Conservation (phyloP, 2,888 invertebrate species). For the Caenorhabditis macrosperma region DNA sequence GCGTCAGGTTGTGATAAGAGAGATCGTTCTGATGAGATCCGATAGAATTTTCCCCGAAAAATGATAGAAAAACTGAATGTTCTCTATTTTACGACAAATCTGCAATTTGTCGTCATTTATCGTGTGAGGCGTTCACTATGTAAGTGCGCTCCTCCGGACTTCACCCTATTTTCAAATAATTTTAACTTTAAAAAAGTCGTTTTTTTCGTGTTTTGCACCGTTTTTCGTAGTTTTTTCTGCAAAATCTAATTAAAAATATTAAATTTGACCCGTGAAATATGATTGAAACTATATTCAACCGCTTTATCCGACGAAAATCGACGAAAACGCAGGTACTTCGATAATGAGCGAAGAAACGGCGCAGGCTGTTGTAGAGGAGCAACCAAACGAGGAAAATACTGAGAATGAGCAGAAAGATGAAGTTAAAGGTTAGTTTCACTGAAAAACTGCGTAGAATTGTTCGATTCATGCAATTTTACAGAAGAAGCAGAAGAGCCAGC, state of each 20-base stretch:
- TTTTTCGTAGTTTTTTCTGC: not conserved
- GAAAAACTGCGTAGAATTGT: not conserved
- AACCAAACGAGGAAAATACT: not conserved
- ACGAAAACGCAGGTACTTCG: not conserved
- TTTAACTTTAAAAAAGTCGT: not conserved
- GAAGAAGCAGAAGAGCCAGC: not conserved
- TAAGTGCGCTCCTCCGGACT: conserved; percentile 25
- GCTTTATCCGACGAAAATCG: conserved; percentile 1
- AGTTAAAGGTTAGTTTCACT: conserved; percentile 1
- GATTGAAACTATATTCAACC: not conserved
- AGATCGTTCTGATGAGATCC: not conserved
- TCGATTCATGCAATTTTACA: not conserved
- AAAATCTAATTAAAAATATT: not conserved
- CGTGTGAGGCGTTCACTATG: conserved; percentile 1
- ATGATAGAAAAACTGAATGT: too few relatives aligned
- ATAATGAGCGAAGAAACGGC: conserved; percentile 38
- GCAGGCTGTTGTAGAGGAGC: not conserved
- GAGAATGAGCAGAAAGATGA: not conserved
- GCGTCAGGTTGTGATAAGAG: not conserved
- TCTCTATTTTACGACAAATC: not conserved
- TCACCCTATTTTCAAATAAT: conserved; percentile 1
- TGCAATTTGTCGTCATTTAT: conserved; percentile 30
- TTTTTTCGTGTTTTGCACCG: conserved; percentile 4
- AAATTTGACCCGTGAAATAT: not conserved
- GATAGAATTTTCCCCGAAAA: not conserved